These are phyloP conservation scores for Drosophila simulans DNA, from an alignment of 1,140 invertebrate genomes.

Conservation along the genomic window DNA sequence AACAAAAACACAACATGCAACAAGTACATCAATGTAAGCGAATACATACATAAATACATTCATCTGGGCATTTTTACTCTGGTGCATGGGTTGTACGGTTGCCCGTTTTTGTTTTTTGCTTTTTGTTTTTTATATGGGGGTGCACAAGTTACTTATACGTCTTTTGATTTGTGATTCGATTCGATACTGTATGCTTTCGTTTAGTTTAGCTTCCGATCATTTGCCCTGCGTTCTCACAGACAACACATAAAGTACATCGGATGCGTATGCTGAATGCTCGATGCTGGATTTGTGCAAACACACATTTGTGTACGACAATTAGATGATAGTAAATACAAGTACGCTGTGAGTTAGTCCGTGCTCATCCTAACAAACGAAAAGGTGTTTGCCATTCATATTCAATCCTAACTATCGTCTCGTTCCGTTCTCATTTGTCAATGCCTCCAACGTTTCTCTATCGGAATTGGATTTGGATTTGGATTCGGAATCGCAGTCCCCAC, in stretches of 20 bases:
- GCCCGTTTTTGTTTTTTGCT: neutral
- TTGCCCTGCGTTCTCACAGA: constrained; percentile 1
- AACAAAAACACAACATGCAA: constrained; percentile 54
- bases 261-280: constrained; percentile 3
- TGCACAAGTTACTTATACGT: constrained; percentile 21
- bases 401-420: constrained; percentile 4
- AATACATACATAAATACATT: constrained; percentile 50
- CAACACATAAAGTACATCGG: constrained; percentile 8
- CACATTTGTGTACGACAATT: constrained; percentile 20
- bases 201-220: constrained; percentile 4
- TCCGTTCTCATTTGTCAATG: neutral
- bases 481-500: neutral
- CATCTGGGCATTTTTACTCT: constrained; percentile 23
- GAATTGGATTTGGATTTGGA: neutral
- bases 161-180: constrained; percentile 40
- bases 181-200: neutral
- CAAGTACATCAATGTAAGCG: constrained; percentile 50
- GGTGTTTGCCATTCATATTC: neutral
- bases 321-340: constrained; percentile 22
- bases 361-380: constrained; percentile 13
- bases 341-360: neutral
- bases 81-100: neutral
- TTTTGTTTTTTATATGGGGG: neutral
- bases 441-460: neutral
- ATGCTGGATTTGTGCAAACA: constrained; percentile 14